Evolutionary conservation across 2,797 vertebrate species (phyloP).

Genomic region (Phoebastria nigripes): DNA sequence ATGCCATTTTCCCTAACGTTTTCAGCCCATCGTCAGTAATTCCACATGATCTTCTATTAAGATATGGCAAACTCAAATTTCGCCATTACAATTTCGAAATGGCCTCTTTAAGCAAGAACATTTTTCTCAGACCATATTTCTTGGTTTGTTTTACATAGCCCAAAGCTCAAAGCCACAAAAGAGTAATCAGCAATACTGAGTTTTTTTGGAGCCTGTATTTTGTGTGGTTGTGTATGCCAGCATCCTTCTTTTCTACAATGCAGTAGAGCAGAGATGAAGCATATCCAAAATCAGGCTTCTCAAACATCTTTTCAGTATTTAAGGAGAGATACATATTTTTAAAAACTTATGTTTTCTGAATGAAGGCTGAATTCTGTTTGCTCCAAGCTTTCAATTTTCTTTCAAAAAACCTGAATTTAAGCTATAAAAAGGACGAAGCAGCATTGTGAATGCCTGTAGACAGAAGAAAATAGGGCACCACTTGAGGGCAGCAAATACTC

Average conservation of each 20-base stretch:
- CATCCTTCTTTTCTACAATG: neutral
- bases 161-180: neutral
- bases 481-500: slow-evolving; percentile 68
- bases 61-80: neutral
- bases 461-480: neutral
- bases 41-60: neutral
- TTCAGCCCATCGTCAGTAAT: neutral
- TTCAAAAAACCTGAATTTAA: neutral
- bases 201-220: neutral
- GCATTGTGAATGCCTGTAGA: neutral
- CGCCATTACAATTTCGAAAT: neutral
- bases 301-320: neutral
- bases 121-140: neutral
- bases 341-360: neutral
- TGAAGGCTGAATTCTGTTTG: neutral
- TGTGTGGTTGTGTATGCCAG: neutral
- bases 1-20: neutral
- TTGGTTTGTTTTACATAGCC: neutral
- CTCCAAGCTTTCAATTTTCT: neutral
- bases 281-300: neutral
- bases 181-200: neutral
- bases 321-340: neutral
- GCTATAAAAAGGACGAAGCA: neutral
- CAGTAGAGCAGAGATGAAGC: neutral
- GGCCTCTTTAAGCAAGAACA: neutral